Evolutionary conservation across 2,888 invertebrate species (phyloP).

Genomic region (Andrena hattorfiana): DNA sequence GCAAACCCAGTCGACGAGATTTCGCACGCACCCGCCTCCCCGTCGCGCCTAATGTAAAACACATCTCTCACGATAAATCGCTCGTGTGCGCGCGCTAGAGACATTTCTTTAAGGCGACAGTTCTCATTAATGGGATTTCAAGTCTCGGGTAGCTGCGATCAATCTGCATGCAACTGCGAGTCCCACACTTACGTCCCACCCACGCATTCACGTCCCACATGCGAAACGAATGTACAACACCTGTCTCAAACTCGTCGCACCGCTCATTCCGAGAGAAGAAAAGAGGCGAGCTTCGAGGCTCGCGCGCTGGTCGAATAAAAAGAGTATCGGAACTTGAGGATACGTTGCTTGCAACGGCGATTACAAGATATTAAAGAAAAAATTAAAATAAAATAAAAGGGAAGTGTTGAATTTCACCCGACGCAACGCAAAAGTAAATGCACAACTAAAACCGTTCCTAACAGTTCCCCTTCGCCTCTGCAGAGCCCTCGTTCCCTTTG

Average conservation of each 20-base stretch:
- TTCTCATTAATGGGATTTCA: constrained; percentile 44
- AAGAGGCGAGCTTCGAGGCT: constrained; percentile 6
- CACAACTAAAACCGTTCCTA: constrained; percentile 7
- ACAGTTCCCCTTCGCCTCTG: neutral
- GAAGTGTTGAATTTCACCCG: neutral
- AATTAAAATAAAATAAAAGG: neutral
- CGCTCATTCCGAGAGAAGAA: neutral
- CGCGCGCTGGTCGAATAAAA: neutral
- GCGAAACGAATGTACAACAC: constrained; percentile 29
- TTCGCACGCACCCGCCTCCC: constrained; percentile 75
- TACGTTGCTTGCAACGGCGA: constrained; percentile 28
- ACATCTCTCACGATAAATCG: constrained; percentile 71
- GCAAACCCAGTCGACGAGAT: constrained; percentile 74
- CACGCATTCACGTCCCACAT: constrained; percentile 50
- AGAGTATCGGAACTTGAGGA: neutral
- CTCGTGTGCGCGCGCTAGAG: constrained; percentile 68
- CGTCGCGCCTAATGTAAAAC: constrained; percentile 73
- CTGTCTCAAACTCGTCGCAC: constrained; percentile 36
- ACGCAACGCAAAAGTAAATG: constrained; percentile 13
- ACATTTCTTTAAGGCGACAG: constrained; percentile 71
- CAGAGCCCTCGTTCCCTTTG: neutral
- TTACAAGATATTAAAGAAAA: constrained; percentile 17
- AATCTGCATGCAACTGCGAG: constrained; percentile 63
- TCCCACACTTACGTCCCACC: constrained; percentile 33
- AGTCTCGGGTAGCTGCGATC: constrained; percentile 73